Percentiles rank a stretch among this genome's conserved stretches.
Conservation (phyloP, 2,797 vertebrate species). For the Sylvia borin region DNA sequence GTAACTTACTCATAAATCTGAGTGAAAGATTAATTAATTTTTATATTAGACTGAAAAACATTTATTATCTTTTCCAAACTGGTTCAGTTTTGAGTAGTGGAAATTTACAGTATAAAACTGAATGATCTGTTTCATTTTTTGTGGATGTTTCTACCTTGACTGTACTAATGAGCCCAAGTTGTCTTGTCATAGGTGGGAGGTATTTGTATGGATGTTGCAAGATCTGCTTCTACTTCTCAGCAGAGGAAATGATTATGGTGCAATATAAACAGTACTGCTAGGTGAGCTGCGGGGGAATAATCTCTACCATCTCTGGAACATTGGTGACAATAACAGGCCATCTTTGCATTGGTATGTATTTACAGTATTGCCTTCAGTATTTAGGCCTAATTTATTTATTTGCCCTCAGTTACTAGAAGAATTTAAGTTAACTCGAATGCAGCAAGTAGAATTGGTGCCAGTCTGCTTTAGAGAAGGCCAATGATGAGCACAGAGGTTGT, state of each 20-base stretch:
- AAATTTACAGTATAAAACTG: neutral
- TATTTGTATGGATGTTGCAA: constrained; percentile 21
- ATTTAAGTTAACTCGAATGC: neutral
- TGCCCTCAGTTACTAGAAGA: neutral
- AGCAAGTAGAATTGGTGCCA: neutral
- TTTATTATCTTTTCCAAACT: neutral
- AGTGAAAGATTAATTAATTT: neutral
- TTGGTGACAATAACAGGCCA: neutral
- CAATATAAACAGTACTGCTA: neutral
- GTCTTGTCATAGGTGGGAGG: constrained; percentile 6
- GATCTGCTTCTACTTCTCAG: neutral
- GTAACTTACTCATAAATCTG: neutral
- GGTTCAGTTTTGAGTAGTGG: neutral
- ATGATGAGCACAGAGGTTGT: neutral
- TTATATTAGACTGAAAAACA: neutral
- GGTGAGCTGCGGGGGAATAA: constrained; percentile 1
- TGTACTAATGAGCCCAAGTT: neutral
- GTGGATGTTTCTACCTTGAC: neutral
- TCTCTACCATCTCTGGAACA: constrained; percentile 27
- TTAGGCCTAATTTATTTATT: neutral
- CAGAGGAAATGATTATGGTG: neutral
- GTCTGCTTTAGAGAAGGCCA: neutral
- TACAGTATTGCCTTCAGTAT: neutral
- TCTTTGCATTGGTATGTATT: neutral
- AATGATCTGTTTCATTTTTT: neutral